Evolutionary conservation across 2,797 vertebrate species (phyloP).

Genomic region (Lutjanus argentimaculatus): DNA sequence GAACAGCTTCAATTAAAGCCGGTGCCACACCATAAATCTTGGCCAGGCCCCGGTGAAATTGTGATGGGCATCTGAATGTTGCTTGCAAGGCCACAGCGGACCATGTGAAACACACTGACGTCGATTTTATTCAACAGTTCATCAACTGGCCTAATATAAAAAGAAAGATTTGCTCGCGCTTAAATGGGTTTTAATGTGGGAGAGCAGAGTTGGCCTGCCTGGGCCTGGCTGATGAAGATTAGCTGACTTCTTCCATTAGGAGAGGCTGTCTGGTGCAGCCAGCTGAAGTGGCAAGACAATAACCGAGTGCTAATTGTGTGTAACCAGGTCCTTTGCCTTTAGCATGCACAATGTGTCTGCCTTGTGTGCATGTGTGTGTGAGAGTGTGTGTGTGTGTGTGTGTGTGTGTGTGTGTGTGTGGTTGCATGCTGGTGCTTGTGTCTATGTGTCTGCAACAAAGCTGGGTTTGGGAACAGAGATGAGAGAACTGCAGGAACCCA

Average conservation of each 20-base stretch:
- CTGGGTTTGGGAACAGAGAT: slow-evolving; percentile 2
- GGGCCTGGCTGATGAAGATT: slow-evolving; percentile 91
- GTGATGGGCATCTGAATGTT: slow-evolving; percentile 72
- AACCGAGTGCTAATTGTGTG: slow-evolving; percentile 93
- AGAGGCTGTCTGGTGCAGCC: slow-evolving; percentile 88
- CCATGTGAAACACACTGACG: slow-evolving; percentile 57
- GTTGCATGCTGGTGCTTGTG: slow-evolving; percentile 12
- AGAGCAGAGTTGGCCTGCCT: slow-evolving; percentile 82
- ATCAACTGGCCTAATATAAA: slow-evolving; percentile 80
- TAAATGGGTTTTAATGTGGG: slow-evolving; percentile 86
- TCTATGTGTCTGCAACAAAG: slow-evolving; percentile 29
- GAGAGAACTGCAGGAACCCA: slow-evolving; percentile 2
- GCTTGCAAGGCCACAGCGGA: slow-evolving; percentile 46
- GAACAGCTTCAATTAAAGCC: slow-evolving; percentile 72
- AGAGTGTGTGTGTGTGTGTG: not conserved
- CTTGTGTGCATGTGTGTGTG: slow-evolving; percentile 9
- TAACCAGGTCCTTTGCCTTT: slow-evolving; percentile 83
- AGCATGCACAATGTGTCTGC: slow-evolving; percentile 59
- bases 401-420: slow-evolving; percentile 39
- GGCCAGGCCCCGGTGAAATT: slow-evolving; percentile 59
- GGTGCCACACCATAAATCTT: slow-evolving; percentile 73
- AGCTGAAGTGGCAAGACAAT: slow-evolving; percentile 93
- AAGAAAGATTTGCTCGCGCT: slow-evolving; percentile 81
- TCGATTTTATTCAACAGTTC: slow-evolving; percentile 83
- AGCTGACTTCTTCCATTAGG: slow-evolving; percentile 91